These are phyloP conservation scores for Carterocephalus palaemon DNA, from an alignment of 2,888 invertebrate species.

Conservation along the genomic window DNA sequence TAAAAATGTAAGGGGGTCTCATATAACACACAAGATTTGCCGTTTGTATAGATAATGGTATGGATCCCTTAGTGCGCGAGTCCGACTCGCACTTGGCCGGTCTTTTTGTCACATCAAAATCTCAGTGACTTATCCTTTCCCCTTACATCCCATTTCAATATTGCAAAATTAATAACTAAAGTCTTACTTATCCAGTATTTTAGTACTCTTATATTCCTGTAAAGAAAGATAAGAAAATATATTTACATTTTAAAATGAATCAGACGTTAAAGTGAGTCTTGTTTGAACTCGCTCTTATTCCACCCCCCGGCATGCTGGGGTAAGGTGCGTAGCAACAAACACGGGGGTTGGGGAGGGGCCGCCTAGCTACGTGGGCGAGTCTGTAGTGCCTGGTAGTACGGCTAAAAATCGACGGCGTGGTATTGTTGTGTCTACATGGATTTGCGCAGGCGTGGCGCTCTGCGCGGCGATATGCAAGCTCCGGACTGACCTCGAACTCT, in stretches of 20 bases:
- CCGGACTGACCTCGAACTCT: slow-evolving; percentile 61
- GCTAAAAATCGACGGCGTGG: slow-evolving; percentile 57
- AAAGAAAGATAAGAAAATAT: slow-evolving; percentile 7
- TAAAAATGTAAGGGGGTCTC: no score
- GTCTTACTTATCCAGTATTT: no score
- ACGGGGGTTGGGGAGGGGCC: slow-evolving; percentile 34
- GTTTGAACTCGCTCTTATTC: slow-evolving; percentile 42
- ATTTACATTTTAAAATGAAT: slow-evolving; percentile 18
- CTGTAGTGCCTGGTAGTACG: slow-evolving; percentile 77
- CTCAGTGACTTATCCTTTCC: no score
- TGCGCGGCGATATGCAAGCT: slow-evolving; percentile 39
- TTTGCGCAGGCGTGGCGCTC: slow-evolving; percentile 63
- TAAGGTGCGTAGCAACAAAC: slow-evolving; percentile 60
- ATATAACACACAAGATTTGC: no score
- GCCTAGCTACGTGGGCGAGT: slow-evolving; percentile 72
- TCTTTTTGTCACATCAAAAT: no score
- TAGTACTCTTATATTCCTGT: no score
- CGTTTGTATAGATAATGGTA: no score
- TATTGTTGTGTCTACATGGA: slow-evolving; percentile 71
- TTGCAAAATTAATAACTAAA: no score
- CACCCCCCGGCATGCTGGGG: slow-evolving; percentile 13
- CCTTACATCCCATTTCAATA: no score
- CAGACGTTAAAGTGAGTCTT: slow-evolving; percentile 13
- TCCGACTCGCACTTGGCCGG: no score
- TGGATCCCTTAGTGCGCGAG: no score